phyloP scores from a whole-genome alignment of 23 tunicate genomes.

The Phallusia fumigata region DNA sequence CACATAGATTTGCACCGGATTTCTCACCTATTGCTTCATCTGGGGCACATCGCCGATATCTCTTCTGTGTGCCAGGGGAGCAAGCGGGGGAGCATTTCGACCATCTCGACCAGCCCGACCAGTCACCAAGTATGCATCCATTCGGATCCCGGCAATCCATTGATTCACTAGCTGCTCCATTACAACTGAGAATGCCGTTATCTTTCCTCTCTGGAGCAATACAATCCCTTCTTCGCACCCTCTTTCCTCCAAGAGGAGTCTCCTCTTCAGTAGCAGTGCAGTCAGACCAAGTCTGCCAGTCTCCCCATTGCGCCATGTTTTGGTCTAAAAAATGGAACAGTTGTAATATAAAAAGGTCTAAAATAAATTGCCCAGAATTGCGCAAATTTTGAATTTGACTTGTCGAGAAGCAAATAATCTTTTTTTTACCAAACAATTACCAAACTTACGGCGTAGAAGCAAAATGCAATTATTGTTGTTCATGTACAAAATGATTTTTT shows the following conservation, averaged over 20 bases:
- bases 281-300: slow-evolving; percentile 1
- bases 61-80: slow-evolving; percentile 10
- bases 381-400: too few species aligned
- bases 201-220: not conserved
- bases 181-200: not conserved
- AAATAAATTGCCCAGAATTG: too few species aligned
- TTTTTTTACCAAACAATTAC: too few species aligned
- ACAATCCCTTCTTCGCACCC: not conserved
- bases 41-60: slow-evolving; percentile 14
- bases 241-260: not conserved
- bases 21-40: not conserved
- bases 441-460: too few species aligned
- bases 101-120: slow-evolving; percentile 17
- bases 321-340: not conserved
- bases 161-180: slow-evolving; percentile 4
- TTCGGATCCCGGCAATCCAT: not conserved
- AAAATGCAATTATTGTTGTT: too few species aligned
- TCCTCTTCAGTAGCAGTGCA: not conserved
- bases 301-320: not conserved
- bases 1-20: too few species aligned
- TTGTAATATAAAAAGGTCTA: too few species aligned
- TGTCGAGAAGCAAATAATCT: too few species aligned
- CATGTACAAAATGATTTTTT: too few species aligned
- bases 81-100: slow-evolving; percentile 20
- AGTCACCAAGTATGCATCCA: not conserved